Evolutionary conservation across 2,797 vertebrate genomes (phyloP).

Genomic region (Alectoris magna): DNA sequence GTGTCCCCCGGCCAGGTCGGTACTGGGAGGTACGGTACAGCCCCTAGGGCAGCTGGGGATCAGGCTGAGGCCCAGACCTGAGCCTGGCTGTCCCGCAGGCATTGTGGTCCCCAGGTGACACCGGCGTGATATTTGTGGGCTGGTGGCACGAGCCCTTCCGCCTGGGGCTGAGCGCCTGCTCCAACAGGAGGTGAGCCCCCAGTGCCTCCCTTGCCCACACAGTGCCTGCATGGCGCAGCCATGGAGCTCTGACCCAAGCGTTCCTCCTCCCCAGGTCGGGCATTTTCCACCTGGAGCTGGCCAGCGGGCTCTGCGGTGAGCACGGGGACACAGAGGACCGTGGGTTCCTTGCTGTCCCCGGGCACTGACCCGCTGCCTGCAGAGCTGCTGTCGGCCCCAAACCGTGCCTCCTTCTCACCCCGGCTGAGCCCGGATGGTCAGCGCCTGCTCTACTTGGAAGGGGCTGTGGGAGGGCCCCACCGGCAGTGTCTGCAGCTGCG

Average conservation of each 20-base stretch:
- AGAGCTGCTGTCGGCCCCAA: slow-evolving; percentile 90
- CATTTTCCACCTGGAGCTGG: slow-evolving; percentile 92
- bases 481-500: slow-evolving; percentile 89
- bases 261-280: slow-evolving; percentile 82
- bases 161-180: slow-evolving; percentile 88
- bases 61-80: not conserved
- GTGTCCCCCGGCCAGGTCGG: slow-evolving; percentile 95
- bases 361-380: not conserved
- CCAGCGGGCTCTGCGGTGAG: slow-evolving; percentile 90
- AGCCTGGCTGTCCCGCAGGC: not conserved
- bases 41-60: not conserved
- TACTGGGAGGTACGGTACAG: fast-evolving
- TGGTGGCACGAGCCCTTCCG: slow-evolving; percentile 86
- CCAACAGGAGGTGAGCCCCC: slow-evolving; percentile 88
- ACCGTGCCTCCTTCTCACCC: slow-evolving; percentile 85
- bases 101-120: slow-evolving; percentile 85
- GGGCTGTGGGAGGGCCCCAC: slow-evolving; percentile 86
- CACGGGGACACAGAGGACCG: fast-evolving
- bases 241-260: fast-evolving
- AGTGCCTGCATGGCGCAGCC: fast-evolving
- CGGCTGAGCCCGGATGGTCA: slow-evolving; percentile 92
- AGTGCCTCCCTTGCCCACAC: fast-evolving
- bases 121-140: slow-evolving; percentile 87
- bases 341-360: not conserved
- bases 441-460: slow-evolving; percentile 89